Evolutionary conservation across 2,797 vertebrate species (phyloP).

Genomic region (Rhodeus uyekii): DNA sequence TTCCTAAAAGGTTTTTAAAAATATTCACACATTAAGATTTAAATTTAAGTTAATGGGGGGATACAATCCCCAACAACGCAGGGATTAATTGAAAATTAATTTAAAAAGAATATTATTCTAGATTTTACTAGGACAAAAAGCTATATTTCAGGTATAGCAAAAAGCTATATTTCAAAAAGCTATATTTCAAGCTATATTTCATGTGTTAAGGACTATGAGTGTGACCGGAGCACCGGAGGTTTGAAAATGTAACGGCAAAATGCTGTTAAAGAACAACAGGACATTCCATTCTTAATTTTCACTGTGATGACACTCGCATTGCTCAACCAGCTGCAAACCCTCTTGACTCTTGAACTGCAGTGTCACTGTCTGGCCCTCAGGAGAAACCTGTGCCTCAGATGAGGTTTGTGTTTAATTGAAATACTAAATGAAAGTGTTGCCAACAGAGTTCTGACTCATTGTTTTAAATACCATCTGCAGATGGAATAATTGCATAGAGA

Average conservation of each 20-base stretch:
- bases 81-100: background rate
- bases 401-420: background rate
- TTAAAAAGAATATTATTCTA: background rate
- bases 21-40: no score
- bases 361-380: background rate
- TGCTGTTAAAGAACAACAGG: background rate
- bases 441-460: background rate
- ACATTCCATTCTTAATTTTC: background rate
- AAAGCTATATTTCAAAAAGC: background rate
- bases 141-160: background rate
- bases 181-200: background rate
- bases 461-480: background rate
- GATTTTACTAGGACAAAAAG: background rate
- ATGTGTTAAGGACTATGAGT: background rate
- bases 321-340: background rate
- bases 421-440: conserved; percentile 1
- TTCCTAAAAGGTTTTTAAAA: no score
- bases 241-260: background rate
- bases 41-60: background rate
- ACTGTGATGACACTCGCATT: background rate
- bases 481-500: background rate
- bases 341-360: background rate
- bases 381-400: background rate
- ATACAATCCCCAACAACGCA: background rate
- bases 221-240: background rate